Conservation (phyloP, 2,888 invertebrate genomes). For the Acholoe squamosa region DNA sequence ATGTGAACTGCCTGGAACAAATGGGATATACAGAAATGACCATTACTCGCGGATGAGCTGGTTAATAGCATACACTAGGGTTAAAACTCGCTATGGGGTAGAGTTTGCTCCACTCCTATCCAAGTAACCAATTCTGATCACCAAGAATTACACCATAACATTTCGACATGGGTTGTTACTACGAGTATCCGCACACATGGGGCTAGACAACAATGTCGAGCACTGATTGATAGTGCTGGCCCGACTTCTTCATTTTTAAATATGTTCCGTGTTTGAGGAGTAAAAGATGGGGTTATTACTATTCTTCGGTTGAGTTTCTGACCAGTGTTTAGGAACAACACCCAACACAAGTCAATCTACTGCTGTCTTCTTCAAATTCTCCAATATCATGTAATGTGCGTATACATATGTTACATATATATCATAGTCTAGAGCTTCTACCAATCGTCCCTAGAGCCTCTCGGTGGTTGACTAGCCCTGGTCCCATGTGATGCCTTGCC, state of each 20-base stretch:
- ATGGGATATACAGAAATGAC: background rate
- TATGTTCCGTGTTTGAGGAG: background rate
- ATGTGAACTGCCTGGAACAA: slow-evolving; percentile 38
- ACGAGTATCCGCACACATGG: no score
- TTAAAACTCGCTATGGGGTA: background rate
- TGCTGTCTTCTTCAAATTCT: slow-evolving; percentile 52
- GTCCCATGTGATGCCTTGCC: background rate
- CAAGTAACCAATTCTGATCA: background rate
- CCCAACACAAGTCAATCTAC: slow-evolving; percentile 48
- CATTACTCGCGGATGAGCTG: background rate
- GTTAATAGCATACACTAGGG: slow-evolving; percentile 34
- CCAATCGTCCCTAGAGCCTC: background rate
- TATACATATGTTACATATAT: background rate
- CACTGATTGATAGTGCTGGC: background rate
- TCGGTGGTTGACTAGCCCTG: background rate
- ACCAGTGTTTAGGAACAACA: slow-evolving; percentile 43
- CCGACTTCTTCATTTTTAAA: background rate
- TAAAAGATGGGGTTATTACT: background rate
- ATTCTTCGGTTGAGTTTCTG: background rate
- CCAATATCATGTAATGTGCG: background rate
- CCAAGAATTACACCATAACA: background rate
- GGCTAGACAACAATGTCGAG: background rate
- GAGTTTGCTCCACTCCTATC: background rate
- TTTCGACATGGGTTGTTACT: no score
- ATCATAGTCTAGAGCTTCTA: slow-evolving; percentile 13